Base-by-base conservation (phyloP, 1,140 invertebrate genomes). In the Drosophila ohnishii region DNA sequence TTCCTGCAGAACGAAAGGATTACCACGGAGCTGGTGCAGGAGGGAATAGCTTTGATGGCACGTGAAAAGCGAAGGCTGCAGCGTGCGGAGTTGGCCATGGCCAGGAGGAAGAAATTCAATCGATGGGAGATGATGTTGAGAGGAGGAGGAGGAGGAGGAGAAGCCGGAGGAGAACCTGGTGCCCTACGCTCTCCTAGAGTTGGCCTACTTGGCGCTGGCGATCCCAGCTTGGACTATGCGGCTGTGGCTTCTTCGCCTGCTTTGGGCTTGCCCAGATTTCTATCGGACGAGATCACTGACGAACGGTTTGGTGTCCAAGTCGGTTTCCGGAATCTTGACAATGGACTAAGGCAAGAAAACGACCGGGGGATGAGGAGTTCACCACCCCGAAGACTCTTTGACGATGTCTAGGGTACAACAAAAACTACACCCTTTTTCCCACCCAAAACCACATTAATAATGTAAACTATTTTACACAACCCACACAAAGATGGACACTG, bases 1-100 rank as follows among this genome's bases (percentile, higher is more conserved):
- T 99, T 99, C 92, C 94, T 98, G 48, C 96, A 95, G 5, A 97
- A 98, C 73, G 97, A 98, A 91, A 97, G 98, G 59, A 95, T 99
- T 64, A 98, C 97, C 1, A 95, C 95, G 0, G 98, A 99, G 91
- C 92, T 99, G 16, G 95, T 99, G 4, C 96, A 98, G 84, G 98
- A 99, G 92, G 98, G 98, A 1, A 93, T 95, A 81, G 96, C 98
- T 92, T 94, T 99, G 42, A 95, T 99, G 59, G 96, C 96, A 88
- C 92, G 96, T 95, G 97, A 98, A 83, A 96, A 96, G 90, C 94
- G 97, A 34, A 95, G 95, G 72, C 93, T 95, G 0, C 96, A 97
- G 90, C 93, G 97, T 55, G 93, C 94, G 4, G 96, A 97, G 85
- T 97, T 98, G 81, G 95, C 96, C 6, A 92, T 95, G 65, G 94